Evolutionary conservation across 2,797 vertebrate species (phyloP), one percentile per base, ranked within the genome.

Genomic region (Vespertilio murinus): DNA sequence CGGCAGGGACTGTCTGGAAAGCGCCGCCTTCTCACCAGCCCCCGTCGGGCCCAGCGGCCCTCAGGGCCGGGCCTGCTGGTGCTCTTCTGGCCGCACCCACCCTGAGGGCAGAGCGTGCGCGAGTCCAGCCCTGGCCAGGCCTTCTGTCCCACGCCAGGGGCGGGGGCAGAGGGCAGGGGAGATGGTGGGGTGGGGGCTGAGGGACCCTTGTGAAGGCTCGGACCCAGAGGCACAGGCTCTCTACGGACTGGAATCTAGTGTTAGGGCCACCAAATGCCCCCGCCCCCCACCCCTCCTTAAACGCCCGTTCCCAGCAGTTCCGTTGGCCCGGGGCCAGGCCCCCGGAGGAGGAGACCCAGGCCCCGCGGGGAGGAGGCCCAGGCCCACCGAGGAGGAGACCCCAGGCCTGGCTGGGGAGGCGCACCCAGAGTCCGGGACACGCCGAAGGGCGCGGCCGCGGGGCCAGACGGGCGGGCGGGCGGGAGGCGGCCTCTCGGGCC

Each of bases 181-280:
- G n/a, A n/a, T n/a, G n/a, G n/a, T 45, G 4, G 22, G 2, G 4
- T 4, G 0, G 23, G 10, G 10, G 56, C 9, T 13, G 11, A 65
- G 28, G n/a, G 65, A 61, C 7, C 74, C 42, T 33, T n/a, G 13
- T 42, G 54, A 52, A 64, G 22, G 33, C 8, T 49, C 33, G 5
- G 75, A 16, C 25, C 33, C 45, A 52, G 45, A 38, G 10, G 22
- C 6, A 20, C 47, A 52, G 11, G 20, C 3, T 71, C 14, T 61
- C 33, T 42, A 52, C 42, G 78, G n/a, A 61, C 7, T 30, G 45
- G 40, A 25, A 81, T 18, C n/a, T 49, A 17, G 42, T 65, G 7
- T 42, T 8, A 52, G 5, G 52, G 16, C 16, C 80, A 45, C 49
- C 20, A 35, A 74, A 35, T 20, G 13, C 11, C 38, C 80, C 30